A percentile compares a stretch with the other conserved stretches of the same genome.
These are phyloP conservation scores for Rhincodon typus DNA, from an alignment of 2,797 vertebrate genomes.

Conservation along the genomic window DNA sequence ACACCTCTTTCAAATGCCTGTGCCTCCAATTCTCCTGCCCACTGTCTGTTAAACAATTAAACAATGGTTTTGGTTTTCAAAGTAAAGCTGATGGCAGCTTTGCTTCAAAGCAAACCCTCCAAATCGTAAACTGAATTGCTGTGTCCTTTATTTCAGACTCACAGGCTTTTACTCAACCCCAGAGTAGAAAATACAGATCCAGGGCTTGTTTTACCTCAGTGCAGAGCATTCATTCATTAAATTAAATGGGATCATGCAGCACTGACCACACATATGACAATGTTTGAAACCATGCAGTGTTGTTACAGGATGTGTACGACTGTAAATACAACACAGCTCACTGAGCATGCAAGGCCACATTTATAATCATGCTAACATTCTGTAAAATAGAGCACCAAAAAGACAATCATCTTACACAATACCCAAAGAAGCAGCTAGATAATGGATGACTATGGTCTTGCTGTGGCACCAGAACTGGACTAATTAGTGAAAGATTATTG, in stretches of 20 bases:
- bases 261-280: neutral
- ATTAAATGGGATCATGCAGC: neutral
- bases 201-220: neutral
- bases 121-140: neutral
- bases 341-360: neutral
- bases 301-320: neutral
- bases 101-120: neutral
- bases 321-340: neutral
- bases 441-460: neutral
- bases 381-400: neutral
- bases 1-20: neutral
- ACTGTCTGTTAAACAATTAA: neutral
- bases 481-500: constrained; percentile 1
- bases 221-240: neutral
- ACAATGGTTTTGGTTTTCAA: neutral
- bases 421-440: neutral
- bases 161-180: constrained; percentile 24
- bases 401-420: neutral
- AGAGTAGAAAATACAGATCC: neutral
- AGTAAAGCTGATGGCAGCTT: neutral
- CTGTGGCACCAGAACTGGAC: neutral
- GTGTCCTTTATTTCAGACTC: neutral
- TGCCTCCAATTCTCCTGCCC: neutral
- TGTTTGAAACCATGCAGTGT: neutral
- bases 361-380: neutral